phyloP scores from a whole-genome alignment of 2,113 vertebrate species.

The Hucho hucho region DNA sequence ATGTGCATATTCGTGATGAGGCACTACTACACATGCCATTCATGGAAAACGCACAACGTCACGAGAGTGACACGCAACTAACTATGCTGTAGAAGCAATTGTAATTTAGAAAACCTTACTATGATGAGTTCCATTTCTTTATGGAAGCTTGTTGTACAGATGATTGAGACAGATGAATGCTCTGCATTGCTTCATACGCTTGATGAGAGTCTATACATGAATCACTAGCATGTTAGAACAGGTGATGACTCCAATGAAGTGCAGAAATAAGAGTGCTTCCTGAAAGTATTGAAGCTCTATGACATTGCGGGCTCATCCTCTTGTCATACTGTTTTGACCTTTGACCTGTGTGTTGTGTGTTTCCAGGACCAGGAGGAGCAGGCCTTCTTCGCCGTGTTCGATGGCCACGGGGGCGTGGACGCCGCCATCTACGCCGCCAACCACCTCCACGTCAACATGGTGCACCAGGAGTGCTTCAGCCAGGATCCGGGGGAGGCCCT shows the following conservation, averaged over 20 bases:
- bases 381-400: slow-evolving; percentile 95
- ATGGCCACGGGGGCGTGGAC: slow-evolving; percentile 94
- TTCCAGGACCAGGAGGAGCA: slow-evolving; percentile 95
- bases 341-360: slow-evolving; percentile 6
- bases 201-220: too few species aligned
- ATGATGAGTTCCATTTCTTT: too few species aligned
- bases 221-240: too few species aligned
- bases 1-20: slow-evolving; percentile 21
- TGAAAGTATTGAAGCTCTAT: too few species aligned
- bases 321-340: neutral
- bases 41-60: too few species aligned
- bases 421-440: slow-evolving; percentile 94
- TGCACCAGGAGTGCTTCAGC: slow-evolving; percentile 87
- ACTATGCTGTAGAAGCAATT: too few species aligned
- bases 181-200: too few species aligned
- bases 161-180: neutral
- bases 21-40: neutral
- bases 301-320: neutral
- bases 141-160: neutral
- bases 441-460: slow-evolving; percentile 94
- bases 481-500: slow-evolving; percentile 88
- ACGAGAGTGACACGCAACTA: neutral
- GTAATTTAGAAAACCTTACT: too few species aligned
- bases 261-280: too few species aligned
- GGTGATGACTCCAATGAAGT: too few species aligned